These are phyloP conservation scores for Fragum fragum DNA, from an alignment of 2,888 invertebrate genomes.

Conservation along the genomic window DNA sequence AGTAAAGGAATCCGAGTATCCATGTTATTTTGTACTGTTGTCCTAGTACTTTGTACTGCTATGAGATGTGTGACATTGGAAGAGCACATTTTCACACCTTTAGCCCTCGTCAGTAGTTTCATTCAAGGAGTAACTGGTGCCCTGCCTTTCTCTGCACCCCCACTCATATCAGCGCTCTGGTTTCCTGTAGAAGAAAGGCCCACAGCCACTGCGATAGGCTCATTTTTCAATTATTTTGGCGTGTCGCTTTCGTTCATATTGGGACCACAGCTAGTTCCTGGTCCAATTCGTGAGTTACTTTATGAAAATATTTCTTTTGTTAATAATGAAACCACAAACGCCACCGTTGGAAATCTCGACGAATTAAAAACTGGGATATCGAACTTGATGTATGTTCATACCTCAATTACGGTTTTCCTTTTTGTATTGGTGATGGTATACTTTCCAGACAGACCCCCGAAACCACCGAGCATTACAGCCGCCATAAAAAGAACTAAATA, in stretches of 20 bases:
- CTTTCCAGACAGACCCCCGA: conserved; percentile 79
- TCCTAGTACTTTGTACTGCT: conserved; percentile 29
- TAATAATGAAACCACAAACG: background rate
- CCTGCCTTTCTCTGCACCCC: conserved; percentile 86
- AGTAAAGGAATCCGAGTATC: conserved; percentile 80
- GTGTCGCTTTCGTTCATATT: conserved; percentile 52
- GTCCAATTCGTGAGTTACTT: conserved; percentile 18
- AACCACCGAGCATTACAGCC: conserved; percentile 78
- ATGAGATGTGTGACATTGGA: conserved; percentile 52
- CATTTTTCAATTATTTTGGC: conserved; percentile 51
- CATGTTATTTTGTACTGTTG: conserved; percentile 29
- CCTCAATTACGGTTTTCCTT: conserved; percentile 19
- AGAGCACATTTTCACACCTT: conserved; percentile 39
- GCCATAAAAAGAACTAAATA: conserved; percentile 72
- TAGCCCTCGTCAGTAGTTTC: conserved; percentile 84
- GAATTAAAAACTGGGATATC: conserved; percentile 33
- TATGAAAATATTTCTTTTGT: too few relatives aligned
- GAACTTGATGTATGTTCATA: conserved; percentile 35
- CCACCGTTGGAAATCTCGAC: background rate
- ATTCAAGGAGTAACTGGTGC: conserved; percentile 86
- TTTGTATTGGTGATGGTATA: conserved; percentile 73
- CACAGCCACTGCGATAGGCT: conserved; percentile 78
- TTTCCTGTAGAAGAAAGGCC: conserved; percentile 78
- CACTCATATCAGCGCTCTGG: conserved; percentile 86
- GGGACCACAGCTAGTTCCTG: conserved; percentile 49